Evolutionary conservation across 2,113 vertebrate species (phyloP), one percentile per base, ranked within the genome.

Genomic region (Brachionichthys hirsutus): DNA sequence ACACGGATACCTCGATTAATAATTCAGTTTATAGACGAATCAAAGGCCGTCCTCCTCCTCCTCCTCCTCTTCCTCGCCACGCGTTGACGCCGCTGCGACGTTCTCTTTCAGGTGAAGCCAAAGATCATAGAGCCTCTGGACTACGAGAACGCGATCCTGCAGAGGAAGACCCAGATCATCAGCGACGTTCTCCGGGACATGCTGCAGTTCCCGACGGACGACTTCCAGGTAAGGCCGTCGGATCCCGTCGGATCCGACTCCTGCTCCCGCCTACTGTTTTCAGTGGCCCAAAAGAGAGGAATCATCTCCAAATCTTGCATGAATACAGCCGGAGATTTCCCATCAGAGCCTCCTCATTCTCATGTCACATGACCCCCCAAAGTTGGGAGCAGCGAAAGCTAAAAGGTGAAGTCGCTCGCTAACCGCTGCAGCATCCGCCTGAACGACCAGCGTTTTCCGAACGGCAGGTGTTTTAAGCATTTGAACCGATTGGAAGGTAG

Each of bases 41-140:
- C 7, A 47, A 19, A 16, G n/a, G n/a, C n/a, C n/a, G n/a, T n/a
- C n/a, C n/a, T n/a, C n/a, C n/a, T n/a, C n/a, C n/a, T n/a, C n/a
- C n/a, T n/a, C 8, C 16, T 12, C 44, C 16, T n/a, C 17, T 6
- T 20, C 43, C 3, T 9, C 8, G 11, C 43, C 15, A 45, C 6
- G 1, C 38, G 12, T 18, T 75, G 35, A 76, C 30, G 1, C 15
- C 46, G 34, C 3, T 60, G 15, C 67, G 4, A 4, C 81, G 4
- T 78, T 6, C 44, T 92, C 73, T 18, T 80, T 88, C 56, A 99
- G 96, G 94, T 94, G 20, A 98, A 97, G 81, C 95, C 95, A n/a
- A 99, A 98, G 85, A 84, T 96, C 52, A 94, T 98, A 15, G 96
- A 99, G 86, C 97, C 97, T 1, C 90, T 98, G 62, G 97, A 99